Evolutionary conservation across 2,113 vertebrate species (phyloP).

Genomic region (pig (Sus scrofa)): T2T-Sscrofa CM000824.6:101389501-101390000

Average conservation of each 20-base stretch:
- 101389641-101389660: neutral
- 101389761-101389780: neutral
- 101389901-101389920: slow-evolving; percentile 58
- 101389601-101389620: neutral
- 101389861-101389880: slow-evolving; percentile 22
- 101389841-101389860: neutral
- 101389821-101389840: neutral
- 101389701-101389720: neutral
- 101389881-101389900: slow-evolving; percentile 31
- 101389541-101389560: neutral
- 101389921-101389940: neutral
- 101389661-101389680: neutral
- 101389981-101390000: neutral
- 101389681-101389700: neutral
- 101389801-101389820: neutral
- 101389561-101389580: neutral
- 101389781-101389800: neutral
- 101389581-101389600: neutral
- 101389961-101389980: slow-evolving; percentile 4
- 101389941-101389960: slow-evolving; percentile 44
- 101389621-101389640: neutral
- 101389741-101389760: neutral
- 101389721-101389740: neutral
- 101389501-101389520: neutral
- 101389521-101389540: neutral